Conservation (phyloP, 2,888 invertebrate species). For the Tenthredo livida region DNA sequence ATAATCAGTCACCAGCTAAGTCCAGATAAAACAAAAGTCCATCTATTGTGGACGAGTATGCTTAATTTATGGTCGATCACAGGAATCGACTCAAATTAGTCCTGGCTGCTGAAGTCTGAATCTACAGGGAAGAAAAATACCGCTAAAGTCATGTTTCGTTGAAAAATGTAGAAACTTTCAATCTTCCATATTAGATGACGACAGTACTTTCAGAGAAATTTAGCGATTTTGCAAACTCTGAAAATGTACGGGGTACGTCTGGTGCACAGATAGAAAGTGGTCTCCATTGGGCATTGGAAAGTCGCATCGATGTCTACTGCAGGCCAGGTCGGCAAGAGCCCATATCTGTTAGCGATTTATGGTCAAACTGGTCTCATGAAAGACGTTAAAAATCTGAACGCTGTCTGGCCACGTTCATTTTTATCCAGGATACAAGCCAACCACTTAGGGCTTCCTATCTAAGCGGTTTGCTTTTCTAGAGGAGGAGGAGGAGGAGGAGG, state of each 20-base stretch:
- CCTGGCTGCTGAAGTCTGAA: not conserved
- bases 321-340: conserved; percentile 43
- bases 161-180: not conserved
- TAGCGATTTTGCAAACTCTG: conserved; percentile 5
- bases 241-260: not conserved
- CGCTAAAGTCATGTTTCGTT: not conserved
- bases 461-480: conserved; percentile 45
- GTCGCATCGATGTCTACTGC: conserved; percentile 55
- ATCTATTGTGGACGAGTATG: not conserved
- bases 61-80: not conserved
- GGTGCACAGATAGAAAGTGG: conserved; percentile 46
- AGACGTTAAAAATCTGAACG: conserved; percentile 52
- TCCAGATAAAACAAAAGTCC: not conserved
- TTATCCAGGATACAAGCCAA: conserved; percentile 41
- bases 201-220: not conserved
- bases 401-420: conserved; percentile 52
- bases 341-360: conserved; percentile 55
- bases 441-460: conserved; percentile 49
- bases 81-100: not conserved
- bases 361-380: conserved; percentile 55
- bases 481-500: not conserved
- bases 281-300: conserved; percentile 56
- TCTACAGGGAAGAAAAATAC: not conserved
- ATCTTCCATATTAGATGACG: not conserved
- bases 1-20: not conserved